Percentiles rank a stretch among this genome's conserved stretches.
Evolutionary conservation across 2,888 invertebrate species (phyloP).

Genomic region (Chrysolina americana): DNA sequence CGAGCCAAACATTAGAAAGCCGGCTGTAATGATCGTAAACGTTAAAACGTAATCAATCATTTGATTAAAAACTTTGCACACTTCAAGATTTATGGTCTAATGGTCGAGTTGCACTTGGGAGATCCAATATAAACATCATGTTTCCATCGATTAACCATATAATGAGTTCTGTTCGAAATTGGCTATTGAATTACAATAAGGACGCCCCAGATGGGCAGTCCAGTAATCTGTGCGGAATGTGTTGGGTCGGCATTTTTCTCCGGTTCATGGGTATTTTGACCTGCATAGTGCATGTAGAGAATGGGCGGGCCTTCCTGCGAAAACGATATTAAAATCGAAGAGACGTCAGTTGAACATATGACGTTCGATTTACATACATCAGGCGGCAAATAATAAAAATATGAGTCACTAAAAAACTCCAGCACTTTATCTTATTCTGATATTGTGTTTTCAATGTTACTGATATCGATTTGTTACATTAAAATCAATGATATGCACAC

Average conservation of each 20-base stretch:
- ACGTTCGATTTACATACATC: background rate
- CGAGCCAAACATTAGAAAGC: slow-evolving; percentile 33
- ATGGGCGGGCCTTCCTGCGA: background rate
- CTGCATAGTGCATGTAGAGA: background rate
- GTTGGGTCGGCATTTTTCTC: slow-evolving; percentile 5
- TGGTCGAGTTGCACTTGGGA: slow-evolving; percentile 33
- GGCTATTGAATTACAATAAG: slow-evolving; percentile 11
- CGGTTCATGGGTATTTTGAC: slow-evolving; percentile 18
- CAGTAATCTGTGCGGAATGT: slow-evolving; percentile 5
- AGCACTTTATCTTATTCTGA: background rate
- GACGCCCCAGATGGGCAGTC: slow-evolving; percentile 12
- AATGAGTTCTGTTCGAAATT: slow-evolving; percentile 25
- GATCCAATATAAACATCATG: slow-evolving; percentile 37
- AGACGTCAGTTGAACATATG: background rate
- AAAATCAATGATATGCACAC: no score
- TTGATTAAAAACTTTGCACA: slow-evolving; percentile 38
- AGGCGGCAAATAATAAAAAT: background rate
- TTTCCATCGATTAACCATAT: slow-evolving; percentile 22
- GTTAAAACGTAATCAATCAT: slow-evolving; percentile 42
- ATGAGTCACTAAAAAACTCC: background rate
- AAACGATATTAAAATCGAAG: background rate
- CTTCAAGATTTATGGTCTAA: slow-evolving; percentile 39
- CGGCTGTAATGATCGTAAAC: slow-evolving; percentile 35
- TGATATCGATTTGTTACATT: no score
- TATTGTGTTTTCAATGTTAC: no score